phyloP scores from a whole-genome alignment of 2,888 invertebrate species.

The Rhagium mordax region DNA sequence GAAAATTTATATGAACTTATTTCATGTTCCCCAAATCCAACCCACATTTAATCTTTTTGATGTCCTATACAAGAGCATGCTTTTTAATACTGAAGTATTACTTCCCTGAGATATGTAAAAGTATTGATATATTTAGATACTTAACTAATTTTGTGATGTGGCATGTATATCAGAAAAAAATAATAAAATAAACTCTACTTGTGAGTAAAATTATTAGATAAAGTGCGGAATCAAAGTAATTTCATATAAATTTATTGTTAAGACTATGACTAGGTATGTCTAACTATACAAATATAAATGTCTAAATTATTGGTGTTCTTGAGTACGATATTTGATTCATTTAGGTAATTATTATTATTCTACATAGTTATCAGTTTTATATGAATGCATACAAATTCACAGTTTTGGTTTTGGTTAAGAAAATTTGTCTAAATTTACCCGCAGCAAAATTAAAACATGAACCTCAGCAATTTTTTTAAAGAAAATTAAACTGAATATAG shows the following conservation, averaged over 20 bases:
- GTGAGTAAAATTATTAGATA: neutral
- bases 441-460: too few species aligned
- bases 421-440: too few species aligned
- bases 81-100: too few species aligned
- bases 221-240: neutral
- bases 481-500: too few species aligned
- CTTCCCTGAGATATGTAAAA: too few species aligned
- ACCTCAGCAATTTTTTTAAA: neutral
- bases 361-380: neutral
- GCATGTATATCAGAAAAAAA: too few species aligned
- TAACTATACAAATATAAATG: neutral
- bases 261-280: neutral
- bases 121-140: too few species aligned
- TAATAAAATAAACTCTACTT: too few species aligned
- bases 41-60: neutral
- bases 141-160: too few species aligned
- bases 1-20: neutral
- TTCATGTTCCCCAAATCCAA: neutral
- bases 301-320: conserved; percentile 20
- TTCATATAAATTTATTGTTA: neutral
- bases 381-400: neutral
- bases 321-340: conserved; percentile 7
- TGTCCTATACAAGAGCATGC: neutral
- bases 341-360: neutral
- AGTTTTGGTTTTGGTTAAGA: too few species aligned